Percentiles rank a stretch among this genome's conserved stretches.
phyloP scores from a whole-genome alignment of 2,113 vertebrate genomes.

The Lagopus muta region DNA sequence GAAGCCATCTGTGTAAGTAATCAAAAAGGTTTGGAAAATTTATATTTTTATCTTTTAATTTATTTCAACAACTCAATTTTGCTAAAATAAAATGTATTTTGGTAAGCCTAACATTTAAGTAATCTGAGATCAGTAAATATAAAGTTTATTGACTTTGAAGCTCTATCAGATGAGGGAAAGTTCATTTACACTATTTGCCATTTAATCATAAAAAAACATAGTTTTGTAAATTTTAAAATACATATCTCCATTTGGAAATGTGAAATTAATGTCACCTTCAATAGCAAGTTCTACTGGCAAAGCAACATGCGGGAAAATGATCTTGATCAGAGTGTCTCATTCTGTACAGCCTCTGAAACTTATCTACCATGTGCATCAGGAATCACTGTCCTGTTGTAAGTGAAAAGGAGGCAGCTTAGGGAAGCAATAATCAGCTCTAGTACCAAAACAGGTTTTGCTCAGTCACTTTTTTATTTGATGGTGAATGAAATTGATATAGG shows the following conservation, averaged over 20 bases:
- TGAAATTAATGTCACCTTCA: background rate
- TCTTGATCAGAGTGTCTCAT: background rate
- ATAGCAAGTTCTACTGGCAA: background rate
- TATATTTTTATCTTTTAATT: background rate
- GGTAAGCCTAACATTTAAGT: background rate
- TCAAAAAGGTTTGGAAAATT: background rate
- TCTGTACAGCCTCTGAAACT: background rate
- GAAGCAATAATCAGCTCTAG: background rate
- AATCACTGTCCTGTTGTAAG: background rate
- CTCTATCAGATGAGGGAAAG: background rate
- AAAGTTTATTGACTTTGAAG: background rate
- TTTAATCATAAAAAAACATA: background rate
- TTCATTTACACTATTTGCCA: background rate
- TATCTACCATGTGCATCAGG: background rate
- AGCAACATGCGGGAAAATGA: background rate
- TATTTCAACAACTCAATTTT: background rate
- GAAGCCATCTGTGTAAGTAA: background rate
- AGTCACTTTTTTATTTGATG: background rate
- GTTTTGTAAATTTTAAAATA: background rate
- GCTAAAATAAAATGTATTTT: background rate
- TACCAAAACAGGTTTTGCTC: background rate
- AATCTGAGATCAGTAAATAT: background rate
- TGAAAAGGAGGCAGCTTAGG: background rate
- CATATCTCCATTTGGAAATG: background rate
- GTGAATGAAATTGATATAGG: background rate